Evolutionary conservation across 2,113 vertebrate species (phyloP), one percentile per base, ranked within the genome.

Genomic region (Leiothrix lutea): DNA sequence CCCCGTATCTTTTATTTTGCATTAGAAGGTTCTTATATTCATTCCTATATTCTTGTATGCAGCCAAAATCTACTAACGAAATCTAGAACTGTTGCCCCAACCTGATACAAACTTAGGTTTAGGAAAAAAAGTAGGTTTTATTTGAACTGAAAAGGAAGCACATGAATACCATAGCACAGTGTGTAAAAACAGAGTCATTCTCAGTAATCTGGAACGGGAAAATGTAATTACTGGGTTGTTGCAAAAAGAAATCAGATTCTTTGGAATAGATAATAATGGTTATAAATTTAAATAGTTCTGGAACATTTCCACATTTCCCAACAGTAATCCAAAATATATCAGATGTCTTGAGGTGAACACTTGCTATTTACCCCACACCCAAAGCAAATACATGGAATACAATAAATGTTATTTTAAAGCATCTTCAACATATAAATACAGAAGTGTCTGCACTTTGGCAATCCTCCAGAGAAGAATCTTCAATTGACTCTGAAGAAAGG

Each of bases 401-500:
- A 90, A 82, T 16, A 82, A 80, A 80, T 69, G 82, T 69, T 88
- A 89, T 66, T 90, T 88, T 95, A 90, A 69, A 80, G 58, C 47
- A 92, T 88, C 50, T 84, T 87, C 61, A 61, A 12, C 45, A 82
- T 82, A 61, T 53, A 92, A 95, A 80, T 79, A 85, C 33, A 31
- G 31, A 81, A 74, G 48, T n/a, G 15, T 62, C 85, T 90, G 50
- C 57, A 66, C 67, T 88, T 71, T 62, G 81, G 80, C 73, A 84
- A 65, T 45, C 74, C 85, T 88, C 78, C 79, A 85, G 47, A 80
- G 61, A 78, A 74, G 72, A 42, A 62, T 77, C n/a, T 70, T 83
- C 67, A 83, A 90, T 40, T 82, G 73, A 90, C 87, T 92, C 51
- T 44, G 47, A 81, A 96, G 83, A 97, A 97, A 97, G 72, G 93